These are phyloP conservation scores for Altica lythri DNA, from an alignment of 2,888 invertebrate genomes.

Conservation along the genomic window DNA sequence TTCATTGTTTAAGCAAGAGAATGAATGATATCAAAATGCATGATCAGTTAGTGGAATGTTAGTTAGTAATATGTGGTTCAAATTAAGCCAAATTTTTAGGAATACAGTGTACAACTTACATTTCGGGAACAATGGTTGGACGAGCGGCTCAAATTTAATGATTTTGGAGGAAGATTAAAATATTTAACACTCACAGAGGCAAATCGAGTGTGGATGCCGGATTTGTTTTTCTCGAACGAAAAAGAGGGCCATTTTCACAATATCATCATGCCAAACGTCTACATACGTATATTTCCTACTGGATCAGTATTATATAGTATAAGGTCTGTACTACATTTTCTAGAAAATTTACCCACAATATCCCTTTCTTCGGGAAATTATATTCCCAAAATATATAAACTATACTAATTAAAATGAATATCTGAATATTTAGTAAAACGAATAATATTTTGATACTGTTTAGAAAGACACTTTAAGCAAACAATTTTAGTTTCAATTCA, in stretches of 20 bases:
- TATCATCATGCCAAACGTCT: slow-evolving; percentile 97
- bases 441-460: too few relatives aligned
- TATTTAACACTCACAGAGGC: slow-evolving; percentile 93
- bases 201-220: slow-evolving; percentile 97
- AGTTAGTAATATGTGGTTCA: too few relatives aligned
- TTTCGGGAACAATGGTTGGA: slow-evolving; percentile 98
- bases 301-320: slow-evolving; percentile 96
- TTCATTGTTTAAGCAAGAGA: too few relatives aligned
- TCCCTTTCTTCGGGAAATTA: too few relatives aligned
- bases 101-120: slow-evolving; percentile 97
- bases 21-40: too few relatives aligned
- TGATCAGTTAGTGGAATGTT: too few relatives aligned
- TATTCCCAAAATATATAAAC: too few relatives aligned
- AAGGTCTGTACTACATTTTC: too few relatives aligned
- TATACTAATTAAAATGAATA: slow-evolving; percentile 3
- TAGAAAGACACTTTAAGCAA: too few relatives aligned
- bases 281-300: slow-evolving; percentile 93
- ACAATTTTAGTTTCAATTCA: too few relatives aligned
- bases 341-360: too few relatives aligned
- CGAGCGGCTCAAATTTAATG: slow-evolving; percentile 87
- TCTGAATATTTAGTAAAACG: too few relatives aligned
- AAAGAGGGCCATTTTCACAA: slow-evolving; percentile 97
- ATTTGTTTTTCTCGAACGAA: slow-evolving; percentile 97
- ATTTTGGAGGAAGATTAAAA: slow-evolving; percentile 84
- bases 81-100: slow-evolving; percentile 65